Evolutionary conservation across 2,888 invertebrate species (phyloP), one percentile per base, ranked within the genome.

Genomic region (Drosophila colorata): DNA sequence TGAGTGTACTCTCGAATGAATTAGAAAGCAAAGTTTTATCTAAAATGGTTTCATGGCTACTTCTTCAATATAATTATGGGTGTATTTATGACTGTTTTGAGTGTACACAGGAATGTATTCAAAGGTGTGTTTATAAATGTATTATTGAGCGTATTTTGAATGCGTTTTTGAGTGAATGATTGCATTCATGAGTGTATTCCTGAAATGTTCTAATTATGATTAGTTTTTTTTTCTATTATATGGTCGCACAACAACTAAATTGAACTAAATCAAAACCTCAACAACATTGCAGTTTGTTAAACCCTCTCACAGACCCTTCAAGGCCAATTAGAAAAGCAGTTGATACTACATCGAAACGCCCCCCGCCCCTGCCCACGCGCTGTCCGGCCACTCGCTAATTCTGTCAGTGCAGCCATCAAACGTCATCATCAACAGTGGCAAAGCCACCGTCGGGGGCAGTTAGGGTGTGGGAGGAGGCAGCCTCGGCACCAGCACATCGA

Each of bases 351-450:
- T 13, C 13, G 28, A 8, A 28, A 2, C 25, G 1, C 9, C 18
- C 44, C 14, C 18, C 46, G 11, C 14, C 16, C 20, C 37, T 20
- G 4, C 28, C 40, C 20, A 60, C 23, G 16, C 6, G 28, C n/a
- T 58, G 41, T 55, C 69, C 57, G 71, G 65, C 58, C 78, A 60
- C 69, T 53, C 59, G 73, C 75, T 76, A 78, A 81, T 83, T 87
- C 74, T 85, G 76, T 49, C 87, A 85, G 83, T 79, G 79, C 69
- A 80, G 69, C 41, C 80, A 59, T 80, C 81, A 80, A 78, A 81
- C 81, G 71, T 70, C 72, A 74, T 77, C 69, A 77, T 78, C 66
- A 56, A 53, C 56, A 35, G 51, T 6, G 23, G 25, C 31, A 3
- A 20, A 20, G 20, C 20, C 20, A 4, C 20, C 0, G 20, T 13